phyloP scores from a whole-genome alignment of 2,888 invertebrate genomes.

The Plemyria rubiginata region DNA sequence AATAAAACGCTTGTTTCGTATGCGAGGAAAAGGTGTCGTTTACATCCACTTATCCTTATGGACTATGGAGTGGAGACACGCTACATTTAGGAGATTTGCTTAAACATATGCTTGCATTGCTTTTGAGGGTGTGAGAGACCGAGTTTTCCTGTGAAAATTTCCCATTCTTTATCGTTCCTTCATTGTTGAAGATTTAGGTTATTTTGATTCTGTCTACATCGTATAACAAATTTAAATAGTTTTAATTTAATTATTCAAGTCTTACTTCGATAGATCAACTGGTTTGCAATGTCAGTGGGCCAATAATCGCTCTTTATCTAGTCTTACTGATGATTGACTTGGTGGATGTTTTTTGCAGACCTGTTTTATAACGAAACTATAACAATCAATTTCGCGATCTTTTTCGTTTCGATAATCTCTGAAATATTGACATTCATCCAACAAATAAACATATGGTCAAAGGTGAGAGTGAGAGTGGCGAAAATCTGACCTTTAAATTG shows the following conservation, averaged over 20 bases:
- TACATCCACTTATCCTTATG: slow-evolving; percentile 5
- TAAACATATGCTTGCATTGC: slow-evolving; percentile 34
- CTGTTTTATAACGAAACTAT: too few species aligned
- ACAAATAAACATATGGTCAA: slow-evolving; percentile 23
- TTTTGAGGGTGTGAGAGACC: slow-evolving; percentile 5
- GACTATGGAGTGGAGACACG: too few species aligned
- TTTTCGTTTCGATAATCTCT: neutral
- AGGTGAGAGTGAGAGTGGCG: slow-evolving; percentile 36
- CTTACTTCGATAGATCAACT: too few species aligned
- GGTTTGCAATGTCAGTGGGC: too few species aligned
- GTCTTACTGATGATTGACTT: too few species aligned
- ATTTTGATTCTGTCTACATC: too few species aligned
- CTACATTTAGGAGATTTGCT: slow-evolving; percentile 19
- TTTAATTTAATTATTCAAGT: too few species aligned
- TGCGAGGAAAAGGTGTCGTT: slow-evolving; percentile 17
- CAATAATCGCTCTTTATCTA: too few species aligned
- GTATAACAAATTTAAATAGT: too few species aligned
- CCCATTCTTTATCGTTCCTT: too few species aligned
- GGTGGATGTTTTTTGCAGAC: too few species aligned
- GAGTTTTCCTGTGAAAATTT: slow-evolving; percentile 1
- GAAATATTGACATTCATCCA: slow-evolving; percentile 2
- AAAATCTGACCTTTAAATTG: slow-evolving; percentile 38
- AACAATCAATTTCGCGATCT: neutral
- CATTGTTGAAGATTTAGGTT: too few species aligned
- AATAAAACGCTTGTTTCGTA: slow-evolving; percentile 27